Evolutionary conservation across 2,113 vertebrate species (phyloP).

Genomic region (Mugil cephalus): DNA sequence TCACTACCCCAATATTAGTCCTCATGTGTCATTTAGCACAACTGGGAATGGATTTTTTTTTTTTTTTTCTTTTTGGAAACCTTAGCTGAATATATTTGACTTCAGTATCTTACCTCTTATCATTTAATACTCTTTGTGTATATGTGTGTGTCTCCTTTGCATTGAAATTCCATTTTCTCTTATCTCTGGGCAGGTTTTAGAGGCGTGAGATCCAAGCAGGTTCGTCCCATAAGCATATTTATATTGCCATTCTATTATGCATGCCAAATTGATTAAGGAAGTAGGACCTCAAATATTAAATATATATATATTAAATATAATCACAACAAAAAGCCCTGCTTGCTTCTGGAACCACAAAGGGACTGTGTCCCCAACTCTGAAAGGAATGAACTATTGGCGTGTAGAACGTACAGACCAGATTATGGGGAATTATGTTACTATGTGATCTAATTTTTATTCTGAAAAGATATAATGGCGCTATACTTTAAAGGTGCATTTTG

Average conservation of each 20-base stretch:
- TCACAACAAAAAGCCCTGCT: too few species aligned
- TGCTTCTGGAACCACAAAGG: too few species aligned
- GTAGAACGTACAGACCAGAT: too few species aligned
- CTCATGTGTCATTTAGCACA: slow-evolving; percentile 54
- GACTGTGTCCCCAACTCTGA: too few species aligned
- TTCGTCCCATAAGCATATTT: slow-evolving; percentile 25
- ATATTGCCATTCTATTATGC: slow-evolving; percentile 12
- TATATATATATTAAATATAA: too few species aligned
- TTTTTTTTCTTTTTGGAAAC: slow-evolving; percentile 43
- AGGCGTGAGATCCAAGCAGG: slow-evolving; percentile 19
- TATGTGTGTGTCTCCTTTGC: slow-evolving; percentile 44
- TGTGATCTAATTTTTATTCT: too few species aligned
- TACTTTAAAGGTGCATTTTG: too few species aligned
- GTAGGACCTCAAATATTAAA: not conserved
- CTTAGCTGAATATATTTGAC: slow-evolving; percentile 47
- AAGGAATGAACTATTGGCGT: too few species aligned
- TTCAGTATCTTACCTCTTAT: slow-evolving; percentile 58
- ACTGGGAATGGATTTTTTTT: slow-evolving; percentile 39
- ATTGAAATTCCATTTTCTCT: slow-evolving; percentile 58
- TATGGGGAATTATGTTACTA: too few species aligned
- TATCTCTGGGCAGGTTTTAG: slow-evolving; percentile 29
- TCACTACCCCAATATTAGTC: slow-evolving; percentile 48
- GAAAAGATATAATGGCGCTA: too few species aligned
- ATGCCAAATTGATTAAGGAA: slow-evolving; percentile 16
- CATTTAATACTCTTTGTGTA: slow-evolving; percentile 67